A percentile compares a stretch with the other conserved stretches of the same genome.
Conservation (phyloP, 2,888 invertebrate genomes). For the Melanargia galathea region DNA sequence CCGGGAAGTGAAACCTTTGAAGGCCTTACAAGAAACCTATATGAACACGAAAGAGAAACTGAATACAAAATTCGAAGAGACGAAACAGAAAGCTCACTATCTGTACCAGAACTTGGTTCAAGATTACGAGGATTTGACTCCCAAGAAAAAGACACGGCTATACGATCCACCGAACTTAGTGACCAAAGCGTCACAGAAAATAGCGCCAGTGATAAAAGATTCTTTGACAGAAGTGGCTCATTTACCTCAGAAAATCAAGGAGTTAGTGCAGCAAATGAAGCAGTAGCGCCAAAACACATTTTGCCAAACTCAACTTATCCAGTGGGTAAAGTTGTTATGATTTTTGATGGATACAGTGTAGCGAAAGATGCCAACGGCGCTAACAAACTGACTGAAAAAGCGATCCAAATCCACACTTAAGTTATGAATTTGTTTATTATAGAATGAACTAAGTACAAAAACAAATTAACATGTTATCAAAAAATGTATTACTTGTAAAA, state of each 20-base stretch:
- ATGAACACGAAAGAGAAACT: constrained; percentile 57
- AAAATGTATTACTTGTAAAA: constrained; percentile 36
- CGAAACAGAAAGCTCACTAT: constrained; percentile 65
- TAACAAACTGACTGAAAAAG: constrained; percentile 64
- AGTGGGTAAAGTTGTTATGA: constrained; percentile 59
- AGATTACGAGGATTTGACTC: constrained; percentile 63
- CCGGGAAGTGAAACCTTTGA: constrained; percentile 50
- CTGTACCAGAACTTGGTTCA: constrained; percentile 68
- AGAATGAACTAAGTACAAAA: constrained; percentile 32
- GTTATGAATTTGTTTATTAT: constrained; percentile 28
- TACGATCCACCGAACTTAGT: constrained; percentile 59
- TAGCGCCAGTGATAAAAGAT: constrained; percentile 69
- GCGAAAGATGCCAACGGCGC: constrained; percentile 72
- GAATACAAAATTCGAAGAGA: constrained; percentile 62
- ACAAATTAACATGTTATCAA: constrained; percentile 6
- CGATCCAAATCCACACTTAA: constrained; percentile 58
- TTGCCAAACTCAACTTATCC: constrained; percentile 34
- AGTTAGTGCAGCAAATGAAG: constrained; percentile 67
- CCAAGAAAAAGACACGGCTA: constrained; percentile 55
- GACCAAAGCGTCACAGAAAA: constrained; percentile 64
- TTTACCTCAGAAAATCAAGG: constrained; percentile 69
- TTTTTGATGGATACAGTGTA: constrained; percentile 74
- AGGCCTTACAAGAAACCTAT: constrained; percentile 52
- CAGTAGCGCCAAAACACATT: constrained; percentile 50
- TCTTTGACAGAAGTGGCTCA: constrained; percentile 69